Evolutionary conservation across 1,140 invertebrate genomes (phyloP).

Genomic region (Drosophila lini): DNA sequence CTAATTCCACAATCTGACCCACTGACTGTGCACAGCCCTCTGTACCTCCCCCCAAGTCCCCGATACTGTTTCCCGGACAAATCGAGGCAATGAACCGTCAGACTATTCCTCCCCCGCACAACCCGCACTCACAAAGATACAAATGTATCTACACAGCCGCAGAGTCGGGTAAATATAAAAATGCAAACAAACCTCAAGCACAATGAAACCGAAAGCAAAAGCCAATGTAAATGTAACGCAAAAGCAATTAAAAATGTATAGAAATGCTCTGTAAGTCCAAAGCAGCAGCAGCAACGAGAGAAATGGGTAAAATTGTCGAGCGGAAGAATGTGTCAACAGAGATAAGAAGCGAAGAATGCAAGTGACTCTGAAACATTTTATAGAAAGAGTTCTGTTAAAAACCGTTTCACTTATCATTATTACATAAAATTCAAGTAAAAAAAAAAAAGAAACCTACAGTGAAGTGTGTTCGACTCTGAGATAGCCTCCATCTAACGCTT

Average conservation of each 20-base stretch:
- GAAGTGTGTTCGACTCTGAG: too few relatives aligned
- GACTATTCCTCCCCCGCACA: slow-evolving; percentile 49
- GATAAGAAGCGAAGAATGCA: slow-evolving; percentile 26
- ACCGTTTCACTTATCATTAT: slow-evolving; percentile 13
- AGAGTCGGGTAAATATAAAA: slow-evolving; percentile 51
- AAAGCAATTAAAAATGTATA: slow-evolving; percentile 65
- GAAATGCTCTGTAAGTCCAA: slow-evolving; percentile 28
- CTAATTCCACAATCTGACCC: slow-evolving; percentile 41
- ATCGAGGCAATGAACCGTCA: slow-evolving; percentile 64
- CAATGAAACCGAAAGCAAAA: slow-evolving; percentile 49
- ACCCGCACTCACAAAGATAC: slow-evolving; percentile 28
- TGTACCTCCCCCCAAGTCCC: background rate
- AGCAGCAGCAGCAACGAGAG: background rate
- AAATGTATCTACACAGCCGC: slow-evolving; percentile 27
- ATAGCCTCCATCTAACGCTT: too few relatives aligned
- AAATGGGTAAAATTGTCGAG: slow-evolving; percentile 23
- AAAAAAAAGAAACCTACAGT: background rate
- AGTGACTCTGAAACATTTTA: slow-evolving; percentile 27
- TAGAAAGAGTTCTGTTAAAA: slow-evolving; percentile 6
- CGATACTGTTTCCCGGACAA: slow-evolving; percentile 27
- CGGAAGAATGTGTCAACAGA: slow-evolving; percentile 56
- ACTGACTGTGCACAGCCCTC: slow-evolving; percentile 25
- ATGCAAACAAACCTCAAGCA: slow-evolving; percentile 43
- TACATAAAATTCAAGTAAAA: background rate
- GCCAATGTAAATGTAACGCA: slow-evolving; percentile 50